Base-by-base conservation (phyloP, 1,140 invertebrate genomes). In the Acyrthosiphon pisum region DNA sequence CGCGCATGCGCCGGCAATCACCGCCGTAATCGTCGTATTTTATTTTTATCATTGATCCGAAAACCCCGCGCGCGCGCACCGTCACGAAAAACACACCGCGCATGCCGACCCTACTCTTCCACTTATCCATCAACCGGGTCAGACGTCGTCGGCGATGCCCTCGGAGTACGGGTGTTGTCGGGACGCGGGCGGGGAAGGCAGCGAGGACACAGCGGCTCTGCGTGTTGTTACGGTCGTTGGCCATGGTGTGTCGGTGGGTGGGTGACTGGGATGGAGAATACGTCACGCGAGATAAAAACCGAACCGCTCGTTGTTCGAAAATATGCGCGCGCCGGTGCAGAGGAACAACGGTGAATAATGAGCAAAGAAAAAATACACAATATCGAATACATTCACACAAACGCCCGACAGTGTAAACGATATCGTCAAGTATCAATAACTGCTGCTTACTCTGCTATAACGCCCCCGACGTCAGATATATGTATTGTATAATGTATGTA, bases 11-110 rank as follows among this genome's bases (percentile, higher is more conserved):
- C 53, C 2, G 9, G 41, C 56, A 30, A n/a, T n/a, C 44, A 68
- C 44, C 35, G 35, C 26, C 37, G 90, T 83, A 76, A 76, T 83
- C 26, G 91, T 37, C 3, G 91, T 92, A 83, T 84, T 84, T 93
- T 93, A 93, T 93, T 93, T 93, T 93, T 93, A 93, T 93, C 91
- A 93, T 93, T 93, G 91, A 93, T 93, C 91, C 91, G 90, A 91
- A 46, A 22, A 84, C 46, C 76, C 56, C 35, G 2, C 90, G 8
- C 26, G 20, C 90, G 37, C 90, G 4, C 90, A 35, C 18, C 41
- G 14, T 26, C 26, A 26, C 4, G 41, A 11, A 41, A 44, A 84
- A 86, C 41, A 86, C 41, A 86, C 84, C 84, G 23, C 26, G 35
- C 76, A 83, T 83, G 76, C n/a, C 35, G 76, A 37, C 76, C 76